A percentile compares a stretch with the other conserved stretches of the same genome.
Conservation (phyloP, 1,140 invertebrate species). For the Heterodera schachtii region DNA sequence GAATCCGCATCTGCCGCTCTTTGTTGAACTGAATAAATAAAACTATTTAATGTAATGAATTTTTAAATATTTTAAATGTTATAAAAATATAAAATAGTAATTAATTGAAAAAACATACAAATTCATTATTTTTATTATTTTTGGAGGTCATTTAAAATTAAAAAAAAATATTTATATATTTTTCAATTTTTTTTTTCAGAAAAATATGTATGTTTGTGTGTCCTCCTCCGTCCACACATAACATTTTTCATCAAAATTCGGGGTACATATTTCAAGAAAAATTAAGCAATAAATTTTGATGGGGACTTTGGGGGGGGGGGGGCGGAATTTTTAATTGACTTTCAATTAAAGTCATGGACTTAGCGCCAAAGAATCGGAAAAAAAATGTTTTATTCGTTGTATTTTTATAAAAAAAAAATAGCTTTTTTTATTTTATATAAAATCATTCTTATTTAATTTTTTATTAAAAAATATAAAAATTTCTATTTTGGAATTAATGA, state of each 20-base stretch:
- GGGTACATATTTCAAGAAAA: not conserved
- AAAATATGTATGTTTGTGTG: not conserved
- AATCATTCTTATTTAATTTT: no score
- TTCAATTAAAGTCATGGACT: no score
- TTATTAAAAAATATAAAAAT: no score
- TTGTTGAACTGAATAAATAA: conserved; percentile 10
- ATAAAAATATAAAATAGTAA: not conserved
- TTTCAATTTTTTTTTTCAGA: not conserved
- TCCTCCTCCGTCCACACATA: not conserved
- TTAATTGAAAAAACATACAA: conserved; percentile 1
- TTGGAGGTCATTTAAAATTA: not conserved
- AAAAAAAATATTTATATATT: not conserved
- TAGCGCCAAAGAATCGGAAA: no score
- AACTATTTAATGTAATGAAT: conserved; percentile 3
- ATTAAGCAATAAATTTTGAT: not conserved
- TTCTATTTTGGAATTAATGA: no score
- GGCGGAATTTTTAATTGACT: no score
- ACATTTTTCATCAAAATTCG: not conserved
- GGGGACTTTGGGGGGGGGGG: not conserved
- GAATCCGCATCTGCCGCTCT: conserved; percentile 25
- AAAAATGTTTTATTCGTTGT: no score
- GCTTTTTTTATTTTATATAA: no score
- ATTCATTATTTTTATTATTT: not conserved
- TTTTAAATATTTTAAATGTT: not conserved
- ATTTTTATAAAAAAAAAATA: no score